Conservation (phyloP, 2,888 invertebrate genomes). For the Oligia latruncula region DNA sequence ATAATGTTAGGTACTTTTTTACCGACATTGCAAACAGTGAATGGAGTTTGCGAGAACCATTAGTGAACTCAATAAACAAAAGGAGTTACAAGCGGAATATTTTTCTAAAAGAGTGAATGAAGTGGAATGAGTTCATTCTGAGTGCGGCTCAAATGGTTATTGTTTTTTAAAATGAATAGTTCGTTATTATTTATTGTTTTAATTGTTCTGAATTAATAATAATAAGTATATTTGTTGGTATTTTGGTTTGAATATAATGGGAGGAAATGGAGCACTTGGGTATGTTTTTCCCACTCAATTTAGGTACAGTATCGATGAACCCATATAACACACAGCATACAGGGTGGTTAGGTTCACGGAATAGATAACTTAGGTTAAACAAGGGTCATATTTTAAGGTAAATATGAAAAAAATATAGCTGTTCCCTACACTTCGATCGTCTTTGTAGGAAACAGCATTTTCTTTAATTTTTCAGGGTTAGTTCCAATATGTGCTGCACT, state of each 20-base stretch:
- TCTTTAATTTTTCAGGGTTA: background rate
- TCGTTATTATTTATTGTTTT: background rate
- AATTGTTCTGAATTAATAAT: background rate
- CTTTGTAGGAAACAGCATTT: background rate
- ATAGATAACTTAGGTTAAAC: background rate
- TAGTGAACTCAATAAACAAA: constrained; percentile 18
- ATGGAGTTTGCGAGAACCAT: constrained; percentile 15
- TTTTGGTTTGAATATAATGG: too few species aligned
- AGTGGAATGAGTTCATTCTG: background rate
- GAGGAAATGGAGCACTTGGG: background rate
- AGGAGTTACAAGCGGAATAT: background rate
- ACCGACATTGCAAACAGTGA: constrained; percentile 4
- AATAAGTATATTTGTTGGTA: background rate
- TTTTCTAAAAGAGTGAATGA: background rate
- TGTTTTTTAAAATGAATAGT: constrained; percentile 15
- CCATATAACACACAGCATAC: background rate
- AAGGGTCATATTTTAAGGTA: background rate
- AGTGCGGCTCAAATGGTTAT: background rate
- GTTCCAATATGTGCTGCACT: background rate
- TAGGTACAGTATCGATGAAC: background rate
- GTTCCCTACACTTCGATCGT: background rate
- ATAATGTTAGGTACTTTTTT: constrained; percentile 1
- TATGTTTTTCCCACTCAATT: background rate
- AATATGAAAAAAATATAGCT: background rate
- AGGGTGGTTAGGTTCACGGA: background rate